Evolutionary conservation across 1,140 invertebrate species (phyloP), one percentile per base, ranked within the genome.

Genomic region (Drosophila kepulauana): DNA sequence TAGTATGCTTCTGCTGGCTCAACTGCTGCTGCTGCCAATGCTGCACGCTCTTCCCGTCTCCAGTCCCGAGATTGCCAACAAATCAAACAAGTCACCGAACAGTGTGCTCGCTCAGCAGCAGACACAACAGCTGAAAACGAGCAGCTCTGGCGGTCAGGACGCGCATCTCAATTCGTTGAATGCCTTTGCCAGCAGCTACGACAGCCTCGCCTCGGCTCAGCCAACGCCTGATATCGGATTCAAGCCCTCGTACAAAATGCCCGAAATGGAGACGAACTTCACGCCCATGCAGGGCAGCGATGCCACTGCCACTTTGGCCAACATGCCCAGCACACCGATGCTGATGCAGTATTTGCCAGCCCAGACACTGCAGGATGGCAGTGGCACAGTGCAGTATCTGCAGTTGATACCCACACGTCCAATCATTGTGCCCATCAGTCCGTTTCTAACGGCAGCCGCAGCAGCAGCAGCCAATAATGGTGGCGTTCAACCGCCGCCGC

Each of bases 331-430:
- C 94, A 57, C 94, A 63, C 61, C 94, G 77, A 84, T 95, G 92
- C 75, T 97, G 96, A 91, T 96, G 94, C 91, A 92, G 56, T 92
- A 92, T 61, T 63, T 92, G 5, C 85, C 90, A 3, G 81, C 92
- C 1, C 87, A 91, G 15, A 45, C 75, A 3, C 54, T 92, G 0
- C 79, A 87, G 8, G 84, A 91, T 49, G 82, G 82, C 43, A 75
- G 75, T 0, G 89, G 85, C 2, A 69, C 75, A 0, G 80, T 92
- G 2, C 91, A 92, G 54, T 92, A 92, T 52, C 57, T 92, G 4
- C 91, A 92, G 56, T 56, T 92, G 8, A 92, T 92, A 38, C 91
- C 91, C 33, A 92, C 91, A 0, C 80, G 91, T 2, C 91, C 91
- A 11, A 81, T 92, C 13, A 92, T 92, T 28, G 91, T 92, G 62